Evolutionary conservation across 1,140 invertebrate species (phyloP).

Genomic region (Akabosia matsudoensis): DNA sequence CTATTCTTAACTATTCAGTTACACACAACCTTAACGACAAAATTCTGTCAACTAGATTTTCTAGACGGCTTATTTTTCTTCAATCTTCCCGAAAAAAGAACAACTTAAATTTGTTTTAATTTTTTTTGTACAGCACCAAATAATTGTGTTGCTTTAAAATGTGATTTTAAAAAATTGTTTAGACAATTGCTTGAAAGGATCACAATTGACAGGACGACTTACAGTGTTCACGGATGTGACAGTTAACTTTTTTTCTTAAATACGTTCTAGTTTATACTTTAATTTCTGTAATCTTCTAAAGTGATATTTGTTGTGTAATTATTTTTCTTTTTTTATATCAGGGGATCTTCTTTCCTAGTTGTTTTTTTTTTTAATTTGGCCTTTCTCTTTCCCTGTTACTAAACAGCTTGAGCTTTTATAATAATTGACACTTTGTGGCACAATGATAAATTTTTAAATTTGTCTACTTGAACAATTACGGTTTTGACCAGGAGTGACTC

Average conservation of each 20-base stretch:
- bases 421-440: conserved; percentile 6
- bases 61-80: too few relatives aligned
- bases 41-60: neutral
- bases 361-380: conserved; percentile 8
- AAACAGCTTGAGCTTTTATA: conserved; percentile 11
- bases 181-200: neutral
- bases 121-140: conserved; percentile 2
- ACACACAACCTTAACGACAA: neutral
- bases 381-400: conserved; percentile 8
- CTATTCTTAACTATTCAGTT: neutral
- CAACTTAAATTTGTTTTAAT: too few relatives aligned
- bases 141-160: neutral
- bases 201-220: conserved; percentile 16
- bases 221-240: neutral
- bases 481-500: conserved; percentile 5
- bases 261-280: too few relatives aligned
- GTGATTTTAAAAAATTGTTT: neutral
- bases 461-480: neutral
- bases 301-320: neutral
- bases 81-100: too few relatives aligned
- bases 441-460: neutral
- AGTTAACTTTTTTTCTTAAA: neutral
- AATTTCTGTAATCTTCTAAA: too few relatives aligned
- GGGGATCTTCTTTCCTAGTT: too few relatives aligned
- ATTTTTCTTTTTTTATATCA: neutral